A percentile compares a stretch with the other conserved stretches of the same genome.
Conservation (phyloP, 2,113 vertebrate genomes). For the Equus przewalskii region DNA sequence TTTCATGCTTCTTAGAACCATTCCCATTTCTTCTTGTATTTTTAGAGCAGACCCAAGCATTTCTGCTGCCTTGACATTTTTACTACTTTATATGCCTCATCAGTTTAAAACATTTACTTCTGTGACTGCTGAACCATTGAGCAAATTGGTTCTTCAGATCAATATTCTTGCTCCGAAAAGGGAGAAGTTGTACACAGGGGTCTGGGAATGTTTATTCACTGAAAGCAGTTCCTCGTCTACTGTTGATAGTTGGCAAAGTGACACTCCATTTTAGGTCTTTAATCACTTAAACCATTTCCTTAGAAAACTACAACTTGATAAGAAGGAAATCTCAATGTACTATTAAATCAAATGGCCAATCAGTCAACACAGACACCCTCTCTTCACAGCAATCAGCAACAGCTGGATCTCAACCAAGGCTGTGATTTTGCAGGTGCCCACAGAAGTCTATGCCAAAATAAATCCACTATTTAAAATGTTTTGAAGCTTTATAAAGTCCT, state of each 20-base stretch:
- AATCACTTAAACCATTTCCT: conserved; percentile 76
- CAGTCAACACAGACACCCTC: conserved; percentile 71
- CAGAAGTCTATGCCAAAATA: conserved; percentile 72
- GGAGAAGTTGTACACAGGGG: conserved; percentile 68
- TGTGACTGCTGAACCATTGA: conserved; percentile 71
- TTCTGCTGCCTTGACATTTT: conserved; percentile 71
- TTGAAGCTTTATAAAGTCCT: conserved; percentile 68
- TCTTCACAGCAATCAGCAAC: conserved; percentile 69
- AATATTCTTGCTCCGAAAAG: conserved; percentile 70
- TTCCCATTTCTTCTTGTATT: conserved; percentile 12
- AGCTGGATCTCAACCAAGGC: conserved; percentile 76
- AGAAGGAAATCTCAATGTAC: conserved; percentile 51
- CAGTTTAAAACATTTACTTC: conserved; percentile 77
- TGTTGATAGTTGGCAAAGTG: conserved; percentile 75
- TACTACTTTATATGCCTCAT: conserved; percentile 68
- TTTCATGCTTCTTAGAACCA: conserved; percentile 30
- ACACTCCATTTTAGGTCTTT: conserved; percentile 77
- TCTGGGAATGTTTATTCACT: conserved; percentile 73
- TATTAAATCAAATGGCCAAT: conserved; percentile 80
- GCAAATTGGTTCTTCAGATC: conserved; percentile 76
- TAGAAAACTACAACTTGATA: conserved; percentile 66
- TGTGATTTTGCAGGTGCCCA: conserved; percentile 75
- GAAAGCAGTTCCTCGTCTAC: conserved; percentile 72
- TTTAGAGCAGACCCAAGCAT: conserved; percentile 66
- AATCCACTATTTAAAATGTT: conserved; percentile 80